A percentile compares a stretch with the other conserved stretches of the same genome.
phyloP scores from a whole-genome alignment of 2,797 vertebrate species.

The Diplodus sargus region DNA sequence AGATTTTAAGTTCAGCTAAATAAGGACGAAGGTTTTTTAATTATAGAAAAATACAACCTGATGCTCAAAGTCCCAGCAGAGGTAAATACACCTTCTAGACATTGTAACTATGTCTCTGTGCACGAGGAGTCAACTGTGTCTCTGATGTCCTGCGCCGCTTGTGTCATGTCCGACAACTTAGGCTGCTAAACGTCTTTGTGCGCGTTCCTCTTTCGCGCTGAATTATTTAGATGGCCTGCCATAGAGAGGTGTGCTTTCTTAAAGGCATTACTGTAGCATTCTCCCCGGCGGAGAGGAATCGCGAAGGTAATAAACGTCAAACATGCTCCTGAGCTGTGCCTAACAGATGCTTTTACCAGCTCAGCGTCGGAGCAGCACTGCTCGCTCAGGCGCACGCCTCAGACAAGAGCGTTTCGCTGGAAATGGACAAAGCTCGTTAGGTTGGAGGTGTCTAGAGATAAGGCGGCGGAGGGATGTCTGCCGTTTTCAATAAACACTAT shows the following conservation, averaged over 20 bases:
- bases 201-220: constrained; percentile 82
- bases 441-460: constrained; percentile 85
- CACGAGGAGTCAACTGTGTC: constrained; percentile 51
- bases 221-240: constrained; percentile 88
- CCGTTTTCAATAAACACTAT: constrained; percentile 83
- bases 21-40: constrained; percentile 9
- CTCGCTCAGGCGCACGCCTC: constrained; percentile 79
- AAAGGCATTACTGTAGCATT: constrained; percentile 80
- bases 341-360: constrained; percentile 90
- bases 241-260: constrained; percentile 81
- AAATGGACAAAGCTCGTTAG: constrained; percentile 88
- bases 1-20: constrained; percentile 13
- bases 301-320: constrained; percentile 86
- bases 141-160: constrained; percentile 79
- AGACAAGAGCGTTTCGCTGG: constrained; percentile 80
- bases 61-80: background rate
- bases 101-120: constrained; percentile 19
- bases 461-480: constrained; percentile 79
- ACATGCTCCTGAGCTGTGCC: constrained; percentile 80
- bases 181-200: constrained; percentile 82
- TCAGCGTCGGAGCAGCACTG: constrained; percentile 77
- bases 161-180: constrained; percentile 86
- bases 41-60: constrained; percentile 14
- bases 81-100: constrained; percentile 5
- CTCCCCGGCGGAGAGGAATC: constrained; percentile 83